Evolutionary conservation across 2,888 invertebrate genomes (phyloP).

Genomic region (Antitype chi): DNA sequence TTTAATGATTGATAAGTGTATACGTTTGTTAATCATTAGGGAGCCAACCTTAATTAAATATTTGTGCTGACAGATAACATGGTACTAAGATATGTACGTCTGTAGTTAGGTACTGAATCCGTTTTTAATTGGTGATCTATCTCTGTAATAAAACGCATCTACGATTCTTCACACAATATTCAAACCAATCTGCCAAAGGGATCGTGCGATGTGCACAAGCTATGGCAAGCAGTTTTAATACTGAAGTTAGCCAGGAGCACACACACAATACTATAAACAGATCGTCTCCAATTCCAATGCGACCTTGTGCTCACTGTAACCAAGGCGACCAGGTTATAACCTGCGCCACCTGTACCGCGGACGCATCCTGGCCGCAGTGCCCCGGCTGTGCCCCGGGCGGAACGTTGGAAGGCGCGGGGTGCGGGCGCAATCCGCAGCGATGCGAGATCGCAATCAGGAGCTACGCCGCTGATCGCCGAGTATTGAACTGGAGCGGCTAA

Average conservation of each 20-base stretch:
- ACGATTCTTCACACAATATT: background rate
- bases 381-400: background rate
- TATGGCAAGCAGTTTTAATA: background rate
- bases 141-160: background rate
- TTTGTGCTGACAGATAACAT: constrained; percentile 11
- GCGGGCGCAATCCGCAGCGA: background rate
- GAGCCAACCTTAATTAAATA: constrained; percentile 27
- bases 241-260: background rate
- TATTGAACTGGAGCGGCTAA: constrained; percentile 48
- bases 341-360: constrained; percentile 9
- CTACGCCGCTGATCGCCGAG: constrained; percentile 19
- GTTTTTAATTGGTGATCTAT: background rate
- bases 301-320: constrained; percentile 6
- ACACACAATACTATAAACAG: too few relatives aligned
- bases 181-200: background rate
- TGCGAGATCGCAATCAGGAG: constrained; percentile 30
- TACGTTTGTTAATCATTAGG: constrained; percentile 39
- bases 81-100: background rate
- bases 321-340: too few relatives aligned
- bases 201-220: background rate
- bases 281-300: background rate
- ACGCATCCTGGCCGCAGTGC: background rate
- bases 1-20: constrained; percentile 20
- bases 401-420: background rate
- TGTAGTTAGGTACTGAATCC: background rate